Evolutionary conservation across 2,797 vertebrate genomes (phyloP).

Genomic region (Intellagama lesueurii): DNA sequence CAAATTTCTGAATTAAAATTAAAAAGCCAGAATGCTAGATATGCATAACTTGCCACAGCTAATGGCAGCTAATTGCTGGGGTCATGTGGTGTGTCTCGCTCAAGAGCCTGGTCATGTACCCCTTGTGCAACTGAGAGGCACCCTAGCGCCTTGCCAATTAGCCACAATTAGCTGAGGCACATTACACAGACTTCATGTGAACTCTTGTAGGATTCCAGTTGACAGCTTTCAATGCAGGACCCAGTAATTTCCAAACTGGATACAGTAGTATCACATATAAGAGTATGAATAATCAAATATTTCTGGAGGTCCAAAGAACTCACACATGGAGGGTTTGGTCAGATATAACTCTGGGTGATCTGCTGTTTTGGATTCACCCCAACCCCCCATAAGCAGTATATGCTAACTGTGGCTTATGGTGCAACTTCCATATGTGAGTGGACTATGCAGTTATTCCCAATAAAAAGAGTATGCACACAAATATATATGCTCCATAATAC

Average conservation of each 20-base stretch:
- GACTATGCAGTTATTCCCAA: neutral
- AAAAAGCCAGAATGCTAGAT: neutral
- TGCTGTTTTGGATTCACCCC: neutral
- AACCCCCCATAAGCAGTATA: neutral
- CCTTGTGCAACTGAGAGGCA: too few species aligned
- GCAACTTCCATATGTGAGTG: neutral
- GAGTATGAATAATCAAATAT: constrained; percentile 4
- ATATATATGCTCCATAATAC: too few species aligned
- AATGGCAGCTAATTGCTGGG: too few species aligned
- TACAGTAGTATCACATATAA: neutral
- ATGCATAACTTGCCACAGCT: too few species aligned
- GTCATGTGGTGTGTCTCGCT: too few species aligned
- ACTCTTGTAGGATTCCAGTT: too few species aligned
- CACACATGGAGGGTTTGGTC: neutral
- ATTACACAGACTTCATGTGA: too few species aligned
- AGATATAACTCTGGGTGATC: neutral
- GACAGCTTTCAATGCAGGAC: constrained; percentile 10
- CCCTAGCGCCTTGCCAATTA: too few species aligned
- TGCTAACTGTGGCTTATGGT: too few species aligned
- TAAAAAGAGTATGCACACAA: neutral
- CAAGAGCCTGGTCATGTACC: too few species aligned
- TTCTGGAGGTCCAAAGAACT: neutral
- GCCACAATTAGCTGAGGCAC: too few species aligned
- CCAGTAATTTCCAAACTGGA: neutral
- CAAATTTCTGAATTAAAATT: constrained; percentile 22